Evolutionary conservation across 2,113 vertebrate species (phyloP).

Genomic region (Sinocyclocheilus rhinocerous): DNA sequence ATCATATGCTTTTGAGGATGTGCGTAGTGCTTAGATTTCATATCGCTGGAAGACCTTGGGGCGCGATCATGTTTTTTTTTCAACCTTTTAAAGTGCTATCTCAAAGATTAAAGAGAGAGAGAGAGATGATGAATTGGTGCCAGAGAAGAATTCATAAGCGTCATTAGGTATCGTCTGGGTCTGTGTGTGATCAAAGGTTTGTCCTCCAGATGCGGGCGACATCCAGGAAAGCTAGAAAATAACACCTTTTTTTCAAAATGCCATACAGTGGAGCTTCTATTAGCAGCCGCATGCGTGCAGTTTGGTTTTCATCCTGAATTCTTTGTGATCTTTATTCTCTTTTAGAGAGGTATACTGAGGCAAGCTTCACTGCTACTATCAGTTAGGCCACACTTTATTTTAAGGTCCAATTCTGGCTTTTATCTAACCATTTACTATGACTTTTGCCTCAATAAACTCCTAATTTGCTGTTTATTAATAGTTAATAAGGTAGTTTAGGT

Average conservation of each 20-base stretch:
- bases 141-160: not conserved
- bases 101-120: not conserved
- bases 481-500: too few relatives aligned
- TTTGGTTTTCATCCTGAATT: slow-evolving; percentile 11
- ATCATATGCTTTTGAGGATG: slow-evolving; percentile 1
- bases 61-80: not conserved
- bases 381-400: not conserved
- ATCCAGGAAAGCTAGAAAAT: not conserved
- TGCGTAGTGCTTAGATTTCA: slow-evolving; percentile 4
- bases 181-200: slow-evolving; percentile 6
- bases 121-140: not conserved
- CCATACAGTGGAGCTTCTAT: not conserved
- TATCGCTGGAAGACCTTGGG: not conserved
- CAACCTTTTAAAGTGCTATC: not conserved
- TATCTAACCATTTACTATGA: too few relatives aligned
- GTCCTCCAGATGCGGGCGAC: not conserved
- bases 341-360: not conserved
- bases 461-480: too few relatives aligned
- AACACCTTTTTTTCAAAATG: not conserved
- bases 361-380: not conserved
- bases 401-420: not conserved
- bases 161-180: not conserved
- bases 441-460: too few relatives aligned
- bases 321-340: not conserved
- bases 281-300: not conserved